Base-by-base conservation (phyloP, 2,888 invertebrate species). In the Allygus modestus region DNA sequence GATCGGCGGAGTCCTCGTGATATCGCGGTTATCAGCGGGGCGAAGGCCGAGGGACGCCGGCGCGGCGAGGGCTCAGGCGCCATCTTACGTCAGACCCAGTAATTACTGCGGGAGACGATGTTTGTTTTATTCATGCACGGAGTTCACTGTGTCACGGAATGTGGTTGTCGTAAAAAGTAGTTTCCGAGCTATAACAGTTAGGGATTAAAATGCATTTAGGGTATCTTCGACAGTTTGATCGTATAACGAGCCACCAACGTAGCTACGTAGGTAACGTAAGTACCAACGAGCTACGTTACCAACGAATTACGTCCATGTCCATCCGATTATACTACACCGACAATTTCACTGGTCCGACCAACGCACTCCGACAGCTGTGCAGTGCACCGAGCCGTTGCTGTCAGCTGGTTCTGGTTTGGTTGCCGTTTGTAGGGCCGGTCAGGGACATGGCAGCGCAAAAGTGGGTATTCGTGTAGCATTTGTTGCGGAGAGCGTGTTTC, bases 401-500 rank as follows among this genome's bases (percentile, higher is more conserved):
- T n/a, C n/a, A n/a, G 9, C 37, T 37, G 15, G 12, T 46, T 11
- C 46, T 2, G 46, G 4, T 12, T 4, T 12, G 12, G 46, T 12
- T 2, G 46, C 46, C 9, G 46, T 17, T 9, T 46, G 46, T 46
- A 2, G 1, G 46, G 46, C 9, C 46, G 46, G 46, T 46, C 54
- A 54, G 20, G 46, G 46, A 46, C 46, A 17, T 20, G 58, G 65
- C 17, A 0, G 15, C 9, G 37, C 41, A 37, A 28, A 28, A 77
- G 77, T 77, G 51, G 41, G 51, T 37, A 77, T 77, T 46, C 77
- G 77, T 77, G 77, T 77, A 77, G 77, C 77, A 51, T 77, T 77
- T 77, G 41, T 51, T 77, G 77, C 77, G 5, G 28, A 11, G 77
- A 51, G 12, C 77, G 41, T 28, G 77, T 77, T 77, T 77, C 77